These are phyloP conservation scores for Sebastes taczanowskii DNA, from an alignment of 2,797 vertebrate genomes.

Conservation along the genomic window DNA sequence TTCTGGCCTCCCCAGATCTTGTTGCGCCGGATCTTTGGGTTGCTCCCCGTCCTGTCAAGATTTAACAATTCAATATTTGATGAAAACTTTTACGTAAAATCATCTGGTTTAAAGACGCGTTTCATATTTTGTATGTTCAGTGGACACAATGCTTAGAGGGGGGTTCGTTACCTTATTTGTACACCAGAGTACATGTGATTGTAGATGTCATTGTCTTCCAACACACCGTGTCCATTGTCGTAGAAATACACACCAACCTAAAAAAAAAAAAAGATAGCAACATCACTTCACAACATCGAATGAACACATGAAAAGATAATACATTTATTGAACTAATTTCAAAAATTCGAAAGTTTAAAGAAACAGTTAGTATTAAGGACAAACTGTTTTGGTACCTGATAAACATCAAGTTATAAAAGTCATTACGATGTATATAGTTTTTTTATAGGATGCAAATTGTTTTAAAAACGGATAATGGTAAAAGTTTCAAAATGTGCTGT, in stretches of 20 bases:
- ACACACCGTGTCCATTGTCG: slow-evolving; percentile 97
- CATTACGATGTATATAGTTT: no score
- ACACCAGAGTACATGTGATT: slow-evolving; percentile 99
- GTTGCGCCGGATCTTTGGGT: slow-evolving; percentile 98
- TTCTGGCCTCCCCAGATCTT: slow-evolving; percentile 99
- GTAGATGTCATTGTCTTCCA: slow-evolving; percentile 99
- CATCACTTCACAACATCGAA: neutral
- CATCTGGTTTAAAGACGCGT: neutral
- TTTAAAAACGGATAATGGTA: no score
- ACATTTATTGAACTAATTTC: neutral
- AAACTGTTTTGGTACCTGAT: no score
- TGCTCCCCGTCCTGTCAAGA: slow-evolving; percentile 93
- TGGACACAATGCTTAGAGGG: neutral
- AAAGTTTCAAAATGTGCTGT: no score
- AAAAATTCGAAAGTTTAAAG: no score
- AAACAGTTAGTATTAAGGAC: no score
- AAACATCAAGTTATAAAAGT: no score
- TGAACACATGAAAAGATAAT: neutral
- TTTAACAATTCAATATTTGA: neutral
- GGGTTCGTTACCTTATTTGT: slow-evolving; percentile 89
- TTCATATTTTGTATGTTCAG: neutral
- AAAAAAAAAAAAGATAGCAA: neutral
- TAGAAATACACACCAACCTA: slow-evolving; percentile 99
- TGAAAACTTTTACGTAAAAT: neutral
- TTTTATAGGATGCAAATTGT: no score